These are phyloP conservation scores for Steatocranus sp. DNA, from an alignment of 2,797 vertebrate species.

Conservation along the genomic window DNA sequence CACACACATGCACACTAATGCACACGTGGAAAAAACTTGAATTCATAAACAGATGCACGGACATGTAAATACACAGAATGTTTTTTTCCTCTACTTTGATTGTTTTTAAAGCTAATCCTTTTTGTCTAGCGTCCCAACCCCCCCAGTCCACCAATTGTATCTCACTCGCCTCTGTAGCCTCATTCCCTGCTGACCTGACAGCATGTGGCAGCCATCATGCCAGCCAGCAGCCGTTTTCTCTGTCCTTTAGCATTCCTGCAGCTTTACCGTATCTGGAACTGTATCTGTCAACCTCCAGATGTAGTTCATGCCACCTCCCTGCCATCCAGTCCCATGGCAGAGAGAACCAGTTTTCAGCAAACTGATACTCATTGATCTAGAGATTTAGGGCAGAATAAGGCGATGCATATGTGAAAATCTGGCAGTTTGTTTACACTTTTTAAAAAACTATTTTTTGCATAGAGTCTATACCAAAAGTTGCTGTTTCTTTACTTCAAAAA, in stretches of 20 bases:
- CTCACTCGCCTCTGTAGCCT: slow-evolving; percentile 9
- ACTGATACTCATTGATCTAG: neutral
- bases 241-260: slow-evolving; percentile 49
- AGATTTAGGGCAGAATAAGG: neutral
- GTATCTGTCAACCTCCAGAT: slow-evolving; percentile 29
- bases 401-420: neutral
- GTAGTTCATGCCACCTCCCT: slow-evolving; percentile 41
- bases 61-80: neutral
- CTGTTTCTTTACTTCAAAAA: neutral
- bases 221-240: slow-evolving; percentile 51
- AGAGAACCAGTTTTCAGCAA: neutral
- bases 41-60: slow-evolving; percentile 1
- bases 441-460: neutral
- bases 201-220: slow-evolving; percentile 49
- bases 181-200: slow-evolving; percentile 56
- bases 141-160: neutral
- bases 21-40: neutral
- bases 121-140: slow-evolving; percentile 5
- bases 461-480: neutral
- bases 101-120: slow-evolving; percentile 65
- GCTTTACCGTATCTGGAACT: slow-evolving; percentile 27
- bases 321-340: neutral
- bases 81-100: slow-evolving; percentile 47
- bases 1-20: neutral
- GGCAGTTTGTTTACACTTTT: neutral